Evolutionary conservation across 2,888 invertebrate species (phyloP), one percentile per base, ranked within the genome.

Genomic region (Drosophila fulvimacula): DNA sequence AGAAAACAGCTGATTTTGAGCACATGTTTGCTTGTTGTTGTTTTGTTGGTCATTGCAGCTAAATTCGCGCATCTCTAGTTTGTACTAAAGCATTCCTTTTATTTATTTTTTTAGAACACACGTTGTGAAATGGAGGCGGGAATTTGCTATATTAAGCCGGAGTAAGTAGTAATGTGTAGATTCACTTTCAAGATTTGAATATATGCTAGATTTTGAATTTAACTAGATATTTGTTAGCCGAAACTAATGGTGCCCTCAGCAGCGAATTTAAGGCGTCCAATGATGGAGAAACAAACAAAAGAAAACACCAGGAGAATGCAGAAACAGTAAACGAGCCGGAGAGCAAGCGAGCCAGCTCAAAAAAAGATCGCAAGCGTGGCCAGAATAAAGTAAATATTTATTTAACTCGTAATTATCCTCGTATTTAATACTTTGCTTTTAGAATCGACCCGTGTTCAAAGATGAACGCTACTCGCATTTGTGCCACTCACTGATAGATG

Each of bases 401-500:
- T 7, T 1, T 9, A 0, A 17, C n/a, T 5, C 21, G 0, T 5
- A 19, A 6, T 13, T 21, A 10, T 11, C n/a, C 0, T 10, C n/a
- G 0, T 9, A 32, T 10, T 13, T 3, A 7, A 15, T 21, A 10
- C 0, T 32, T n/a, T 7, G 5, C 11, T 9, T 15, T 21, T 56
- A 92, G 92, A 83, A 92, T 58, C 92, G 92, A 0, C 92, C 92
- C 2, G 75, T 92, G 6, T 92, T 87, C 64, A 92, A 90, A 57
- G 92, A 92, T n/a, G 90, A 90, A 42, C 89, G 91, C 15, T 85
- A 85, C 3, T 74, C 87, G 3, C 90, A 92, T 73, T 82, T 92
- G 1, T 92, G 92, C 52, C 83, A 90, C 52, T 88, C 91, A 1
- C 56, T 92, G 38, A 85, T 92, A 7, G 83, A 92, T 68, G 92